phyloP scores from a whole-genome alignment of 2,797 vertebrate genomes.

The Okamejei kenojei region DNA sequence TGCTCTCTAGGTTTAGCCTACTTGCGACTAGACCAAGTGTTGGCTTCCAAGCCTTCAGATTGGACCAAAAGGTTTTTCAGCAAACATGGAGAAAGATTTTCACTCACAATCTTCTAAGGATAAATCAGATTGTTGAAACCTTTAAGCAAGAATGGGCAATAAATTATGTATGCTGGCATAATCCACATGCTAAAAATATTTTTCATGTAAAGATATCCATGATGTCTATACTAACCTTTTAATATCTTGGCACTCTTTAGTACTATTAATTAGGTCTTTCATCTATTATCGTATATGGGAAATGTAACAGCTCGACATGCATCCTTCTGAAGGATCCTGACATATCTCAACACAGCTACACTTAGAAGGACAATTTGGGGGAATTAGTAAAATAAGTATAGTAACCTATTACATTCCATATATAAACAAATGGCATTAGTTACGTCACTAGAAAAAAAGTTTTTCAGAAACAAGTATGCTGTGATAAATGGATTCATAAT shows the following conservation, averaged over 20 bases:
- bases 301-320: too few relatives aligned
- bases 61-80: not conserved
- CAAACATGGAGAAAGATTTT: too few relatives aligned
- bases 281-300: not conserved
- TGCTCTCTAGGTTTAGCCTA: not conserved
- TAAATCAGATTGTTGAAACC: not conserved
- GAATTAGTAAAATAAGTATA: not conserved
- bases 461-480: not conserved
- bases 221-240: not conserved
- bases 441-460: not conserved
- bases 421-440: not conserved
- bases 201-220: not conserved
- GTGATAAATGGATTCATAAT: not conserved
- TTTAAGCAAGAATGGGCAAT: not conserved
- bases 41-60: not conserved
- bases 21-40: not conserved
- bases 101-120: not conserved
- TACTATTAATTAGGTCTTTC: not conserved
- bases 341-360: not conserved
- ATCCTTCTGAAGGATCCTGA: not conserved
- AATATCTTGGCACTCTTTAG: not conserved
- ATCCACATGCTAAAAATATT: not conserved
- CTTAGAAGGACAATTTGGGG: not conserved
- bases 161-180: not conserved
- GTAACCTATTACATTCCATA: not conserved